Percentiles rank a stretch among this genome's conserved stretches.
These are phyloP conservation scores for Darevskia nairensis DNA, from an alignment of 2,797 vertebrate species.

Conservation along the genomic window DNA sequence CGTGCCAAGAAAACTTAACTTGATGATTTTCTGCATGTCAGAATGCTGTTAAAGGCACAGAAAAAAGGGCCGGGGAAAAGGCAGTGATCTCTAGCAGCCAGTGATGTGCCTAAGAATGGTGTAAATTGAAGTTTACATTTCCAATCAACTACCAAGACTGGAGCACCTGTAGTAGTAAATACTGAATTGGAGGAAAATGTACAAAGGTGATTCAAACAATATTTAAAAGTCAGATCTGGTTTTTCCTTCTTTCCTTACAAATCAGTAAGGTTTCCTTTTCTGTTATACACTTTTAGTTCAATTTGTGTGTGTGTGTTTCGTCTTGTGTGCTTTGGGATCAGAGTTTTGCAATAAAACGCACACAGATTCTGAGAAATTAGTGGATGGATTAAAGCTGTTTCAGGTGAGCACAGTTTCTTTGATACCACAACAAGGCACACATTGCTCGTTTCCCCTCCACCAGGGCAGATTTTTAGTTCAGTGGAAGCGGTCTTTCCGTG, in stretches of 20 bases:
- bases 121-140: not conserved
- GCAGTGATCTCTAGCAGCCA: not conserved
- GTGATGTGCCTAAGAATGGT: no score
- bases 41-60: not conserved
- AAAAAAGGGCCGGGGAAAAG: not conserved
- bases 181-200: not conserved
- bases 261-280: conserved; percentile 49
- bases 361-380: conserved; percentile 57
- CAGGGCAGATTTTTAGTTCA: conserved; percentile 46
- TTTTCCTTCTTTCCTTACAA: conserved; percentile 62
- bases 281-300: conserved; percentile 67
- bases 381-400: conserved; percentile 55
- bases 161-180: no score
- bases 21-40: not conserved
- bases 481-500: conserved; percentile 51
- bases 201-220: not conserved
- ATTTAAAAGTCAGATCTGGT: conserved; percentile 51
- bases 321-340: not conserved
- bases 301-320: conserved; percentile 44
- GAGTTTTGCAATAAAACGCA: conserved; percentile 69
- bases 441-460: not conserved
- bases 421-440: not conserved
- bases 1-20: not conserved
- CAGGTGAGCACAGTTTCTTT: conserved; percentile 24
- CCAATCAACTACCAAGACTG: not conserved